These are phyloP conservation scores for Coenonympha glycerion DNA, from an alignment of 2,888 invertebrate species.

Conservation along the genomic window DNA sequence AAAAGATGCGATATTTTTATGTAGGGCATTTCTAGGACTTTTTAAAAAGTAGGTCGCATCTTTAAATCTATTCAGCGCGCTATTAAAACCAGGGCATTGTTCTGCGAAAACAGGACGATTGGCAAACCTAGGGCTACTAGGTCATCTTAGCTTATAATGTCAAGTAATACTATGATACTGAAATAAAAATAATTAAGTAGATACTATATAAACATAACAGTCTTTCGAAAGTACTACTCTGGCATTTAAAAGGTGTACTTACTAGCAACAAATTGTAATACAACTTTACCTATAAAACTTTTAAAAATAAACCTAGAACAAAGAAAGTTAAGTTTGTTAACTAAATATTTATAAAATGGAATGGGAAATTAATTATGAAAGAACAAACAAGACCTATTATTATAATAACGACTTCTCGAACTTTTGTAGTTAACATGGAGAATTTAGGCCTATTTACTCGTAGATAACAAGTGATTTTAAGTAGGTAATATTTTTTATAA, in stretches of 20 bases:
- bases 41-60: background rate
- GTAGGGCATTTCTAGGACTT: background rate
- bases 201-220: no score
- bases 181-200: background rate
- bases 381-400: background rate
- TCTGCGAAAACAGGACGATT: background rate
- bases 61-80: background rate
- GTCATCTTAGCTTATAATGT: background rate
- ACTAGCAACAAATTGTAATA: no score
- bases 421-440: background rate
- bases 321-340: conserved; percentile 37
- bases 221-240: background rate
- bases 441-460: background rate
- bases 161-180: no score
- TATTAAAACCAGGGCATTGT: background rate
- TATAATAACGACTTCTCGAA: background rate
- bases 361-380: background rate
- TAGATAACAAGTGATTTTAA: background rate
- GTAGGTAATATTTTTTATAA: background rate
- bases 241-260: background rate
- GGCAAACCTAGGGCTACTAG: background rate
- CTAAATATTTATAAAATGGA: conserved; percentile 1
- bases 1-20: background rate
- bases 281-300: conserved; percentile 37
- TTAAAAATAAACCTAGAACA: conserved; percentile 73